Conservation (phyloP, 2,888 invertebrate species). For the Eristalis pertinax region DNA sequence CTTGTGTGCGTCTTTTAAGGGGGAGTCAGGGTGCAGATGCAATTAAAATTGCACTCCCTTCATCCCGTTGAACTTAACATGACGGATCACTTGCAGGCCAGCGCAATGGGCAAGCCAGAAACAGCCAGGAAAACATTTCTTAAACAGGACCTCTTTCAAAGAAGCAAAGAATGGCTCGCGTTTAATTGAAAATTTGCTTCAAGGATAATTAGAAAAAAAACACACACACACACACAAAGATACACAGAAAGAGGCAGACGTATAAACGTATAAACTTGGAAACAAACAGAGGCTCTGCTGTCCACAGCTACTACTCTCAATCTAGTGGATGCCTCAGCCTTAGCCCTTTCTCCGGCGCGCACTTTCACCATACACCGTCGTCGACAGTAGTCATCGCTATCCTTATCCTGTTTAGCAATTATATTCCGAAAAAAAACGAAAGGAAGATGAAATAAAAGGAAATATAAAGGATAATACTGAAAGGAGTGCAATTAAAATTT, state of each 20-base stretch:
- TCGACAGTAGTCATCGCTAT: conserved; percentile 12
- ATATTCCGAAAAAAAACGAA: conserved; percentile 8
- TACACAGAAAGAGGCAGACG: neutral
- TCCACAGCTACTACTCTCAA: conserved; percentile 24
- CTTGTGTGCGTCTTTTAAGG: neutral
- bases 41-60: conserved; percentile 55
- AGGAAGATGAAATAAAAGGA: neutral
- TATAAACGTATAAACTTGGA: neutral
- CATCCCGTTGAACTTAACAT: conserved; percentile 1
- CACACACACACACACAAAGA: too few relatives aligned
- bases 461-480: conserved; percentile 59
- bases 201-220: conserved; percentile 50
- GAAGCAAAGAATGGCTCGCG: conserved; percentile 32
- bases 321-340: conserved; percentile 26
- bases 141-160: conserved; percentile 26
- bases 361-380: neutral
- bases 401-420: conserved; percentile 60
- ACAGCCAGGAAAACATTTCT: conserved; percentile 22
- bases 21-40: conserved; percentile 48
- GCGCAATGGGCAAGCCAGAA: neutral
- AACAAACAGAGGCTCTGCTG: neutral
- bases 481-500: conserved; percentile 71
- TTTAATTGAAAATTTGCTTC: conserved; percentile 61
- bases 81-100: conserved; percentile 36
- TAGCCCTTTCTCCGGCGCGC: neutral